Evolutionary conservation across 1,140 invertebrate species (phyloP), one percentile per base, ranked within the genome.

Genomic region (Stenopsyche tienmushanensis): DNA sequence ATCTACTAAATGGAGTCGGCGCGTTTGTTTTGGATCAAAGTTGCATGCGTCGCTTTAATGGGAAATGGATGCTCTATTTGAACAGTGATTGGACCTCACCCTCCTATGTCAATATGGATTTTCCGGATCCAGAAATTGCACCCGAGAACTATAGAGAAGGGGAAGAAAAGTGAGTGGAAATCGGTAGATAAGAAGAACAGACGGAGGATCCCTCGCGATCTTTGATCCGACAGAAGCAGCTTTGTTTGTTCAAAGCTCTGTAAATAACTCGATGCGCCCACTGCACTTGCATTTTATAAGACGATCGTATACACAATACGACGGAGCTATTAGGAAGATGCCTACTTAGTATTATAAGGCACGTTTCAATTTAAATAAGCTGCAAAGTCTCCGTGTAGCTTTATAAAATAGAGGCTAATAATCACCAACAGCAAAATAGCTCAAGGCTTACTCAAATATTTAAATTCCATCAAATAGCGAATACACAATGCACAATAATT

Each of bases 11-110:
- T n/a, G n/a, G n/a, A n/a, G n/a, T n/a, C n/a, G 39, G 44, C 24
- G 15, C 57, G 60, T 26, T 60, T 62, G 41, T 45, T 26, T 45
- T 23, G 59, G 64, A 58, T 63, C 66, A 53, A 54, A 29, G 50
- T 62, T 20, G 26, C 5, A 26, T 60, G 26, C 29, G 63, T 42
- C 34, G 13, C 52, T 52, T 64, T 67, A 67, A 67, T 67, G 66
- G 66, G 60, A 64, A 67, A 67, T 67, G 62, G 66, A 67, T 64
- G 66, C 52, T 67, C 59, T 67, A 62, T 67, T 67, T 67, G 66
- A 59, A 52, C 60, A 41, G 41, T 42, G 60, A 67, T 64, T 57
- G 53, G 24, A 39, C 24, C 54, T 49, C 62, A 18, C 42, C 62
- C 53, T 39, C 44, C 58, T 44, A 21, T 45, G 39, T 13, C 50